Evolutionary conservation across 2,888 invertebrate species (phyloP).

Genomic region (Nomada fucata): DNA sequence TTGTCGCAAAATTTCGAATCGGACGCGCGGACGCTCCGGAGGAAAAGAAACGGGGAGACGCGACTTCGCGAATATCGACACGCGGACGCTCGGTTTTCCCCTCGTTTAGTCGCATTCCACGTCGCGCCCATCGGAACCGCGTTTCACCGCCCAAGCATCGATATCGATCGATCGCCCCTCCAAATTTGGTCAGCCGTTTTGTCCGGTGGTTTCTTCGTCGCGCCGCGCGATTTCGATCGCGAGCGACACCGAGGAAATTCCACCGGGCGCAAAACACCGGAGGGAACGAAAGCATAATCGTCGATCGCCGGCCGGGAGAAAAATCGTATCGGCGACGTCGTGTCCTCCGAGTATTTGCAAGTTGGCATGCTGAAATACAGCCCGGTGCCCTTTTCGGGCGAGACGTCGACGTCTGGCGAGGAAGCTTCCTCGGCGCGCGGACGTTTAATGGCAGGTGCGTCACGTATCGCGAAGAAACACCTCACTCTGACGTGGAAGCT

Average conservation of each 20-base stretch:
- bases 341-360: constrained; percentile 43
- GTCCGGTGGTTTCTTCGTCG: neutral
- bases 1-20: too few relatives aligned
- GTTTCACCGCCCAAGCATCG: neutral
- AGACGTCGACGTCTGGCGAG: constrained; percentile 51
- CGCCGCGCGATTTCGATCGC: constrained; percentile 5
- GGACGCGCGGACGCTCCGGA: accelerated
- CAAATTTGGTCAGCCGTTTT: constrained; percentile 5
- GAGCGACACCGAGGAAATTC: constrained; percentile 17
- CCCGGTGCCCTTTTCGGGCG: constrained; percentile 47
- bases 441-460: constrained; percentile 72
- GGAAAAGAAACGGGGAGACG: neutral
- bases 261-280: constrained; percentile 1
- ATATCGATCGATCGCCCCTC: neutral
- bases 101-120: neutral
- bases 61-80: too few relatives aligned
- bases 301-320: constrained; percentile 18
- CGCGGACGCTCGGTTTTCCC: too few relatives aligned
- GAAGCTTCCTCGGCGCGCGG: constrained; percentile 52
- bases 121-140: neutral
- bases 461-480: constrained; percentile 73
- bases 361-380: constrained; percentile 51
- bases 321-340: constrained; percentile 24
- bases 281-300: constrained; percentile 39
- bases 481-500: constrained; percentile 61